A percentile compares a stretch with the other conserved stretches of the same genome.
These are phyloP conservation scores for Eueremaeus valkanovi DNA, from an alignment of 2,888 invertebrate genomes.

Conservation along the genomic window DNA sequence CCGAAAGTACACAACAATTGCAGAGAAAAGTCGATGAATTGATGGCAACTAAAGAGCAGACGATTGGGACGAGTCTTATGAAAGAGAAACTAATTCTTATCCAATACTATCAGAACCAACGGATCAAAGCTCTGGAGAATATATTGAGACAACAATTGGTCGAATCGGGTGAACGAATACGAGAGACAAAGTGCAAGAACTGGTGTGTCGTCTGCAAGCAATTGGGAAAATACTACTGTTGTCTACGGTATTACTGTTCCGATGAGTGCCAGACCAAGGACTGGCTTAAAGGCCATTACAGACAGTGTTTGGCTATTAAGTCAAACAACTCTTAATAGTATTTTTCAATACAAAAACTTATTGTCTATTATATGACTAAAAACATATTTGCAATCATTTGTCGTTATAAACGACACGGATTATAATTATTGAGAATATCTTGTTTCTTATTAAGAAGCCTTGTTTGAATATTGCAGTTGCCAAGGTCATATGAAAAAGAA, in stretches of 20 bases:
- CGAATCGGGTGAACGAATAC: too few species aligned
- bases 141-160: not conserved
- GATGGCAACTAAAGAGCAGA: not conserved
- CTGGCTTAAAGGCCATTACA: not conserved
- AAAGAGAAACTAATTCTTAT: not conserved
- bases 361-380: too few species aligned
- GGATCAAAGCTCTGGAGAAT: not conserved
- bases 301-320: not conserved
- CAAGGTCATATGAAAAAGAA: too few species aligned
- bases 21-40: not conserved
- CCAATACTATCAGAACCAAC: not conserved
- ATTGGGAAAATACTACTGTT: not conserved
- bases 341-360: too few species aligned
- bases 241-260: conserved; percentile 8
- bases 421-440: too few species aligned
- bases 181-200: not conserved
- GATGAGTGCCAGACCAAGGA: not conserved
- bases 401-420: too few species aligned
- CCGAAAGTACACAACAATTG: not conserved
- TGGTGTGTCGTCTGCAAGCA: not conserved
- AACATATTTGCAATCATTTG: too few species aligned
- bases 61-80: not conserved
- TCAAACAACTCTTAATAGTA: too few species aligned
- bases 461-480: too few species aligned
- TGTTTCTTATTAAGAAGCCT: too few species aligned